These are phyloP conservation scores for Sphinx pinastri DNA, from an alignment of 2,888 invertebrate species.

Conservation along the genomic window DNA sequence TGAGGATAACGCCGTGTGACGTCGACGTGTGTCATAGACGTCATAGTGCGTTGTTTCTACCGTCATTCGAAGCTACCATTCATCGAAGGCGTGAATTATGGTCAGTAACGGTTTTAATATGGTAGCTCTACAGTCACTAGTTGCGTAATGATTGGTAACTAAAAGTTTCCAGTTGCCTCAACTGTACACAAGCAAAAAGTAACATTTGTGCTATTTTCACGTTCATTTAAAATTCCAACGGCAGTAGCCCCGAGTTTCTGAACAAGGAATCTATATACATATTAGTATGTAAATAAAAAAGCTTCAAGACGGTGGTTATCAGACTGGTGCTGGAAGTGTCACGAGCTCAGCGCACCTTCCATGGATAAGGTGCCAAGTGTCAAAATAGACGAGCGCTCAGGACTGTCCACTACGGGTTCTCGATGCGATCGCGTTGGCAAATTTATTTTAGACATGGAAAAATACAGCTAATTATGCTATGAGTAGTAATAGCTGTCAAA, in stretches of 20 bases:
- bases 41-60: not conserved
- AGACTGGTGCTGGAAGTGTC: not conserved
- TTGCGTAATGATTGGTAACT: no score
- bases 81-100: no score
- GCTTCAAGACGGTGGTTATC: slow-evolving; percentile 1
- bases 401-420: not conserved
- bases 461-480: no score
- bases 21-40: not conserved
- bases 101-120: no score
- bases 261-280: slow-evolving; percentile 1
- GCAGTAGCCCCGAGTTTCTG: not conserved
- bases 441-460: no score
- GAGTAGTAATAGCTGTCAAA: no score
- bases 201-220: no score
- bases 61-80: not conserved
- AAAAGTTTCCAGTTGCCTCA: no score
- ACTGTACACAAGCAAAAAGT: no score
- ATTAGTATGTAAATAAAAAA: slow-evolving; percentile 8
- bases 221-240: no score
- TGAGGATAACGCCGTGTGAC: not conserved
- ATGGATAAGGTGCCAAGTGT: slow-evolving; percentile 25
- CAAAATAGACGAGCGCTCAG: not conserved
- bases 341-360: slow-evolving; percentile 9
- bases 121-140: no score
- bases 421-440: not conserved